These are phyloP conservation scores for Lasioglossum figueresi DNA, from an alignment of 2,888 invertebrate species.

Conservation along the genomic window DNA sequence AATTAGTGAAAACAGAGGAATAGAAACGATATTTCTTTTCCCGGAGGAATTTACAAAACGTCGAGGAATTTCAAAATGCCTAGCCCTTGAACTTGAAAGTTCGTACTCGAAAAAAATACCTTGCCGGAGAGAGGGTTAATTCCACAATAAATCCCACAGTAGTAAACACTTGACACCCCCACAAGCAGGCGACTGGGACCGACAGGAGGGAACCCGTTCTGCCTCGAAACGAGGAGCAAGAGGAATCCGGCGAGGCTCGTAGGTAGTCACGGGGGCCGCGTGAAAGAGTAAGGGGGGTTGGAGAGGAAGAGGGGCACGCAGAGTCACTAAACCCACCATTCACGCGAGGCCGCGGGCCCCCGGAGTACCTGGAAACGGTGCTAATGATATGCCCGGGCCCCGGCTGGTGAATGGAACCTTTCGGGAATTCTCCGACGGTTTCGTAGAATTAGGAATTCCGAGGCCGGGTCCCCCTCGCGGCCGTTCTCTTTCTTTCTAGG, in stretches of 20 bases:
- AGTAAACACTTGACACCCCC: background rate
- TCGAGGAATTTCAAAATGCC: too few species aligned
- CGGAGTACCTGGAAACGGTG: conserved; percentile 80
- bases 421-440: conserved; percentile 84
- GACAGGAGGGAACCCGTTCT: background rate
- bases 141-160: background rate
- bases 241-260: background rate
- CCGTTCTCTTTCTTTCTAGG: conserved; percentile 44
- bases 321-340: conserved; percentile 79
- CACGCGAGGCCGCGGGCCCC: conserved; percentile 73
- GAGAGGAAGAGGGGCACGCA: conserved; percentile 33
- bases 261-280: conserved; percentile 27
- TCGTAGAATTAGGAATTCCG: conserved; percentile 84
- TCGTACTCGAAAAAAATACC: background rate
- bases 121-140: background rate
- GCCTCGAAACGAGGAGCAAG: background rate
- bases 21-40: too few species aligned
- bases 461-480: conserved; percentile 72
- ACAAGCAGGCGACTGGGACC: background rate
- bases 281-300: background rate
- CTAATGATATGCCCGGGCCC: conserved; percentile 83
- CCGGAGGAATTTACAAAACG: too few species aligned
- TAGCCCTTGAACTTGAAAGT: too few species aligned
- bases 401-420: conserved; percentile 81
- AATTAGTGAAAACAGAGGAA: too few species aligned